Percentiles rank a stretch among this genome's conserved stretches.
These are phyloP conservation scores for Brachynemurus nebulosus DNA, from an alignment of 2,888 invertebrate genomes.

Conservation along the genomic window DNA sequence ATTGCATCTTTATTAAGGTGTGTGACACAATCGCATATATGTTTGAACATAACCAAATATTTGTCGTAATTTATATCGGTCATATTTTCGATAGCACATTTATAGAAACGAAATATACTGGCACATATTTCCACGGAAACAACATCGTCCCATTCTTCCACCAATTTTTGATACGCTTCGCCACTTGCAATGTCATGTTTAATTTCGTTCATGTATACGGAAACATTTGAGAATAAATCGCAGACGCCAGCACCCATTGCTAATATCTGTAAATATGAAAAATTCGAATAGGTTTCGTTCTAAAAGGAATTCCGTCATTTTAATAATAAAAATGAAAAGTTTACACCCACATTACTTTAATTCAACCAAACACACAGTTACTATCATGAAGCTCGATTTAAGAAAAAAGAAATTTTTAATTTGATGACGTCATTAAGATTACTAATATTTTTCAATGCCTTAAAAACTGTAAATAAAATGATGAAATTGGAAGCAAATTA, in stretches of 20 bases:
- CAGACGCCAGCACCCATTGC: constrained; percentile 37
- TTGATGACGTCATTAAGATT: no score
- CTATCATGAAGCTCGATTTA: no score
- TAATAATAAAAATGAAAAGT: no score
- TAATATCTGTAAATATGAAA: constrained; percentile 31
- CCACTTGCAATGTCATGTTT: constrained; percentile 25
- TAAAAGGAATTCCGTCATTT: no score
- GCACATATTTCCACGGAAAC: constrained; percentile 49
- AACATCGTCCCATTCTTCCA: constrained; percentile 63
- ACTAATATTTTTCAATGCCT: no score
- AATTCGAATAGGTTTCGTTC: no score
- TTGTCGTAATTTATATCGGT: neutral
- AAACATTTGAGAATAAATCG: constrained; percentile 36
- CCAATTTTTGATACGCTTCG: constrained; percentile 31
- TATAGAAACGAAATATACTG: constrained; percentile 20
- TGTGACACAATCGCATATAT: neutral
- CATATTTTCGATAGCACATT: neutral
- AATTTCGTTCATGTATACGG: constrained; percentile 31
- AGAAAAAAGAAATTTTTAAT: no score
- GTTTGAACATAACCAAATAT: neutral
- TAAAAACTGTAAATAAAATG: no score
- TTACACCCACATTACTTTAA: no score
- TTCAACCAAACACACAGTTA: no score
- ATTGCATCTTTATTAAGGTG: neutral
- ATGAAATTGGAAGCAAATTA: no score